Evolutionary conservation across 64 coral and sea anemone genomes (phyloP).

Genomic region (Astreopora myriophthalma): DNA sequence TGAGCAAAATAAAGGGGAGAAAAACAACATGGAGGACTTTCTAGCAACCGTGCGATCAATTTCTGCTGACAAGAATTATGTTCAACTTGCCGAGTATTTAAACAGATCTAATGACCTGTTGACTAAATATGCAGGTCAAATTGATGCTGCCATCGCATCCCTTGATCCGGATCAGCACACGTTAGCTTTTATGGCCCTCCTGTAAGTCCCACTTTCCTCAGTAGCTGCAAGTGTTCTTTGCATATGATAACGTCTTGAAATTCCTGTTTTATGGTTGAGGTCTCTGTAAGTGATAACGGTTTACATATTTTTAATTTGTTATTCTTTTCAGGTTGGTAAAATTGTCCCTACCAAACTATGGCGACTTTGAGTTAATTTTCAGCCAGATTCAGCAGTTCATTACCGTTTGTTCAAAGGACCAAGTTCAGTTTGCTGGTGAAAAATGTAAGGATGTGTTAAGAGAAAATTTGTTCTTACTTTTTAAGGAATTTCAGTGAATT

Average conservation of each 20-base stretch:
- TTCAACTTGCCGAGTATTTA: slow-evolving; percentile 87
- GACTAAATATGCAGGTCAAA: slow-evolving; percentile 84
- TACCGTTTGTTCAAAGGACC: slow-evolving; percentile 87
- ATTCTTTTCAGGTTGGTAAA: slow-evolving; percentile 81
- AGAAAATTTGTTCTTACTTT: background rate
- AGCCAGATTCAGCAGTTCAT: slow-evolving; percentile 98
- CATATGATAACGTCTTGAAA: too few relatives aligned
- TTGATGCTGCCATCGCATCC: slow-evolving; percentile 91
- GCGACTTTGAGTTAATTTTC: slow-evolving; percentile 92
- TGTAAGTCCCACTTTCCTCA: slow-evolving; percentile 65
- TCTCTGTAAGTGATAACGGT: background rate
- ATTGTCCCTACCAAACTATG: slow-evolving; percentile 84
- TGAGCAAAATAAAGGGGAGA: slow-evolving; percentile 33
- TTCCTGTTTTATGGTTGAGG: background rate
- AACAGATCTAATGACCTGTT: slow-evolving; percentile 90
- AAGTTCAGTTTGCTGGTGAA: slow-evolving; percentile 93
- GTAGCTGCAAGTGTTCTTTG: too few relatives aligned
- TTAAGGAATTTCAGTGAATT: too few relatives aligned
- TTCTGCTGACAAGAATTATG: slow-evolving; percentile 96
- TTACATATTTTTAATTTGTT: background rate
- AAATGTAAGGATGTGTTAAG: slow-evolving; percentile 77
- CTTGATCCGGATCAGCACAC: slow-evolving; percentile 98
- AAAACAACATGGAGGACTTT: slow-evolving; percentile 98
- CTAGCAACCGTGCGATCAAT: slow-evolving; percentile 86
- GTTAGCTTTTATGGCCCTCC: slow-evolving; percentile 91